A percentile compares a stretch with the other conserved stretches of the same genome.
Evolutionary conservation across 2,113 vertebrate genomes (phyloP).

Genomic region (Rousettus leschenaultii): DNA sequence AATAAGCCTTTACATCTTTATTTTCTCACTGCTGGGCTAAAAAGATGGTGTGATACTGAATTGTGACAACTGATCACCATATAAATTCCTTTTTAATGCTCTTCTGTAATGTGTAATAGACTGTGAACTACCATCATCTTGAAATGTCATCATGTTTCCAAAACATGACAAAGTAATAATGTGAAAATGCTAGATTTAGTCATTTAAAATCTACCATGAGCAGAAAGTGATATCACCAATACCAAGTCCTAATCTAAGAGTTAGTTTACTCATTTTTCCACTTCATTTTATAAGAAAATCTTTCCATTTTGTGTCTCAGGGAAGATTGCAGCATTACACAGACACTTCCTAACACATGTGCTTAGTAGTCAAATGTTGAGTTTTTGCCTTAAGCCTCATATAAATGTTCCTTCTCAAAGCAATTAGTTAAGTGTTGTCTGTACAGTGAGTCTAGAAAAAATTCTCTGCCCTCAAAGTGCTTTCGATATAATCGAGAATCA

Average conservation of each 20-base stretch:
- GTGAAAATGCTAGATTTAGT: slow-evolving; percentile 54
- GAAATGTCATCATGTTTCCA: slow-evolving; percentile 46
- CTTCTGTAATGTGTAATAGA: not conserved
- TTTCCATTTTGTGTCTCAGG: not conserved
- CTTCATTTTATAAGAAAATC: slow-evolving; percentile 53
- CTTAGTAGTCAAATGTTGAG: not conserved
- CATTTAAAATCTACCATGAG: not conserved
- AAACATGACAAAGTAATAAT: slow-evolving; percentile 38
- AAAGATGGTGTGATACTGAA: slow-evolving; percentile 55
- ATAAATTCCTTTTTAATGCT: not conserved
- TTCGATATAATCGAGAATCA: not conserved
- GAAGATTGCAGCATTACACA: not conserved
- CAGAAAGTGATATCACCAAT: not conserved
- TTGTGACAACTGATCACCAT: slow-evolving; percentile 17
- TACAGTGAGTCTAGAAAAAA: not conserved
- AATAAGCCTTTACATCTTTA: not conserved
- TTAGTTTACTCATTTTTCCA: slow-evolving; percentile 48
- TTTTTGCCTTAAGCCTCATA: not conserved
- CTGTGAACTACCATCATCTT: slow-evolving; percentile 53
- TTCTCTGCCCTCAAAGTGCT: not conserved
- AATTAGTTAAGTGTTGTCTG: not conserved
- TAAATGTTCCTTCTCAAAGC: not conserved
- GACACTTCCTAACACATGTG: not conserved
- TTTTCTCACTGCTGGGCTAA: not conserved
- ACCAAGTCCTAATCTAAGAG: not conserved